Percentiles rank a stretch among this genome's conserved stretches.
Evolutionary conservation across 2,797 vertebrate species (phyloP).

Genomic region (Pagetopsis macropterus): DNA sequence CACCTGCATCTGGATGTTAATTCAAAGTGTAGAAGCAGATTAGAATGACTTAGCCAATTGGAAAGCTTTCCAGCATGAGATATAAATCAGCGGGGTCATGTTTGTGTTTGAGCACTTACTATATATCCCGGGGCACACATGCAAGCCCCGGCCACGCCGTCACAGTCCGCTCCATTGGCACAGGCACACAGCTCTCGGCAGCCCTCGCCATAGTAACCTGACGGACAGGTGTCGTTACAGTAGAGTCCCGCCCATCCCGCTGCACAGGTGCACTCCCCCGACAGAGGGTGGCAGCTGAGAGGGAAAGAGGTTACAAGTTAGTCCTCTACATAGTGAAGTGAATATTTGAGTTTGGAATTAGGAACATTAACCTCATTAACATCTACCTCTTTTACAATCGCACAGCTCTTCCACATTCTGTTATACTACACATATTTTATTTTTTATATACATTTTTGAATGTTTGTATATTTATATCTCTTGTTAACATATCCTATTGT

Average conservation of each 20-base stretch:
- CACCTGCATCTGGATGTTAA: neutral
- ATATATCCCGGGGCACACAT: slow-evolving; percentile 91
- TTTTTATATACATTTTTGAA: no score
- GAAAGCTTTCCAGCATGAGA: neutral
- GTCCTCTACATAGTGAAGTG: neutral
- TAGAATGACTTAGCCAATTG: neutral
- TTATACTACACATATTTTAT: no score
- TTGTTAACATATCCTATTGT: no score
- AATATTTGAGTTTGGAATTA: neutral
- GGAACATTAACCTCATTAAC: no score
- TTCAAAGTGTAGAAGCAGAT: neutral
- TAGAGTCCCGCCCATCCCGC: slow-evolving; percentile 93
- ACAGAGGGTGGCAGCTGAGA: slow-evolving; percentile 93
- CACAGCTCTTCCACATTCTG: no score
- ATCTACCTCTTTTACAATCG: no score
- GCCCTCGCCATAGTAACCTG: slow-evolving; percentile 88
- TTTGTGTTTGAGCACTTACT: slow-evolving; percentile 75
- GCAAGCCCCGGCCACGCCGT: slow-evolving; percentile 88
- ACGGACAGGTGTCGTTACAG: slow-evolving; percentile 93
- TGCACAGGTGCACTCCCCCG: slow-evolving; percentile 92
- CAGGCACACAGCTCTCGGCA: slow-evolving; percentile 89
- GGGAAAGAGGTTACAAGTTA: neutral
- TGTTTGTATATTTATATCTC: no score
- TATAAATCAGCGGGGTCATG: neutral
- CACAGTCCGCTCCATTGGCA: slow-evolving; percentile 92